Conservation (phyloP, 2,797 vertebrate genomes). For the Epinephelus malabaricus region DNA sequence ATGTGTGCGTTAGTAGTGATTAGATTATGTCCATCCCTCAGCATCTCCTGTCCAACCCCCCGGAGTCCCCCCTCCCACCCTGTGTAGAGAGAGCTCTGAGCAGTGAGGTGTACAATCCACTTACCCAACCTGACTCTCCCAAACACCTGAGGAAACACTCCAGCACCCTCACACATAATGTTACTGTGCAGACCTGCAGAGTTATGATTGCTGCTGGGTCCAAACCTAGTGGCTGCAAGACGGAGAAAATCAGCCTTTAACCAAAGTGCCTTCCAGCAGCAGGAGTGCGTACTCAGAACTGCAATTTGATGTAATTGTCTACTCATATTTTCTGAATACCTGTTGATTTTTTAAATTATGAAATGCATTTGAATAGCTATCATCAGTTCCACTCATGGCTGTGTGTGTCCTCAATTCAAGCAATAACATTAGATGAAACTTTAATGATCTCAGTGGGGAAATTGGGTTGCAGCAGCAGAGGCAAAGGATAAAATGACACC, state of each 20-base stretch:
- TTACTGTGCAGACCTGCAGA: not conserved
- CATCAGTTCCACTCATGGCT: conserved; percentile 1
- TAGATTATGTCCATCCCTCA: conserved; percentile 28
- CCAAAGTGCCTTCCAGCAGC: conserved; percentile 37
- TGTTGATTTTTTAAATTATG: conserved; percentile 30
- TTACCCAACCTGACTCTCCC: conserved; percentile 26
- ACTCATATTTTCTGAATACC: conserved; percentile 38
- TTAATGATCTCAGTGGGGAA: conserved; percentile 53
- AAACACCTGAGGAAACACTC: conserved; percentile 50
- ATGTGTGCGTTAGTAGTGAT: conserved; percentile 39
- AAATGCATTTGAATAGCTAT: conserved; percentile 31
- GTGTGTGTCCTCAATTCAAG: conserved; percentile 5
- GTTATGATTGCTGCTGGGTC: conserved; percentile 16
- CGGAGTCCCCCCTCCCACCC: not conserved
- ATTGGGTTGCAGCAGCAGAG: conserved; percentile 17
- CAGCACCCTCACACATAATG: conserved; percentile 16
- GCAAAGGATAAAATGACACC: not conserved
- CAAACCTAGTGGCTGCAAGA: conserved; percentile 20
- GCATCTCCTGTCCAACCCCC: conserved; percentile 16
- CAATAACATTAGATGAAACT: conserved; percentile 48
- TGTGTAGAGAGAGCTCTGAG: conserved; percentile 4
- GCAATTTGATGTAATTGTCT: conserved; percentile 38
- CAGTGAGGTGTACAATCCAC: conserved; percentile 43
- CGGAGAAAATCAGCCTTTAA: conserved; percentile 37
- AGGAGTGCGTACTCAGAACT: not conserved